Conservation (phyloP, 2,888 invertebrate species). For the Psylliodes chrysocephalus region DNA sequence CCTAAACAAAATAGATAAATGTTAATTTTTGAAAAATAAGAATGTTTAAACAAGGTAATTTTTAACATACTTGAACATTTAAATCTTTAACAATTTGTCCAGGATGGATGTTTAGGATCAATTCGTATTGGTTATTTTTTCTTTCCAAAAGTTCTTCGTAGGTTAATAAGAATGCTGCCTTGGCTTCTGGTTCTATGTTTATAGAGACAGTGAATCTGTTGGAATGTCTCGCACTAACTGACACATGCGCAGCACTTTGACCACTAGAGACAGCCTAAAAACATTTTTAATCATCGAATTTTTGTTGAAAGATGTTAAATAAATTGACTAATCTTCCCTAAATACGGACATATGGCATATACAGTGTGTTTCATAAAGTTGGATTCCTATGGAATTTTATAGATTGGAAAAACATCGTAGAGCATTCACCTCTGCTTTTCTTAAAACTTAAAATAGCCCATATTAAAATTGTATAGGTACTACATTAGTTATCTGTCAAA, state of each 20-base stretch:
- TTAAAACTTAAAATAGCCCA: too few relatives aligned
- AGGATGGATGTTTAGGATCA: constrained; percentile 74
- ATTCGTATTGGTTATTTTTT: constrained; percentile 72
- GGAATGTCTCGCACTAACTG: constrained; percentile 73
- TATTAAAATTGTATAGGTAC: too few relatives aligned
- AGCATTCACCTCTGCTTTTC: too few relatives aligned
- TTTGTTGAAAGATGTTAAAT: too few relatives aligned
- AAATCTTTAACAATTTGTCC: constrained; percentile 72
- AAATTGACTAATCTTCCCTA: too few relatives aligned
- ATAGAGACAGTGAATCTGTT: constrained; percentile 74
- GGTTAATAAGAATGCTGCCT: constrained; percentile 73
- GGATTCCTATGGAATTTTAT: too few relatives aligned
- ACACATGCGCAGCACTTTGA: constrained; percentile 69
- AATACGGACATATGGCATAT: too few relatives aligned
- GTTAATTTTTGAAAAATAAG: not conserved
- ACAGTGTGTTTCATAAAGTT: too few relatives aligned
- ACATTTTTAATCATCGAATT: too few relatives aligned
- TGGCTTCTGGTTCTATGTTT: constrained; percentile 70
- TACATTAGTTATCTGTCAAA: too few relatives aligned
- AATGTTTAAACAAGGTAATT: too few relatives aligned
- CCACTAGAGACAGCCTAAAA: constrained; percentile 33
- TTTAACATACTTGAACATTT: constrained; percentile 60
- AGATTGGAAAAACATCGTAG: too few relatives aligned
- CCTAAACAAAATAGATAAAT: constrained; percentile 56
- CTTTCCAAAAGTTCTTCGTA: constrained; percentile 76